Conservation (phyloP, 2,797 vertebrate genomes). For the Silurus lanzhouensis region DNA sequence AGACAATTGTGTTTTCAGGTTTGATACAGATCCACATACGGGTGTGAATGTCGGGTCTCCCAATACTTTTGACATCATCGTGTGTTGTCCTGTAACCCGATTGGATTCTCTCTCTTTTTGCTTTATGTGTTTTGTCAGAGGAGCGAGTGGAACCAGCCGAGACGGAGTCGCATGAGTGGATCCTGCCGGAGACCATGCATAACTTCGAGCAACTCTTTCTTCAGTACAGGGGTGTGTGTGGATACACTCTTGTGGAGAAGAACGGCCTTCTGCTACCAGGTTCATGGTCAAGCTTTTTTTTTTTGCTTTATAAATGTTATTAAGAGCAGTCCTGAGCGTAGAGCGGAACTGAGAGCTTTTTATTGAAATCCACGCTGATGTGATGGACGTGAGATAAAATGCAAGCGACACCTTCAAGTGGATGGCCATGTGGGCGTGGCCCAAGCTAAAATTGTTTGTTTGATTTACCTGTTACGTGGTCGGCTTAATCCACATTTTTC, state of each 20-base stretch:
- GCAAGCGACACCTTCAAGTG: background rate
- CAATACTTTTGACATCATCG: no score
- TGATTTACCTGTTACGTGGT: no score
- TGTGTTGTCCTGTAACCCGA: no score
- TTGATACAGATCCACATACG: no score
- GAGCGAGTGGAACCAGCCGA: constrained; percentile 70
- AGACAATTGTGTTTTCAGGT: no score
- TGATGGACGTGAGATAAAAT: background rate
- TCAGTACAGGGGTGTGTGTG: constrained; percentile 87
- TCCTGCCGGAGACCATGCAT: constrained; percentile 79
- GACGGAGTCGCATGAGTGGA: constrained; percentile 81
- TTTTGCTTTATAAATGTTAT: background rate
- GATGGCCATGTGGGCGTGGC: no score
- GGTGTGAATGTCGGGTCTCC: no score
- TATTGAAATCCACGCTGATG: background rate
- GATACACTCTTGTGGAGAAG: constrained; percentile 76
- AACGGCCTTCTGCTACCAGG: constrained; percentile 88
- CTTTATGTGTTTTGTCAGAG: constrained; percentile 64
- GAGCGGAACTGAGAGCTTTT: no score
- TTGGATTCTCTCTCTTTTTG: background rate
- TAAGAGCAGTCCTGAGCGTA: no score
- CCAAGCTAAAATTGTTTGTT: no score
- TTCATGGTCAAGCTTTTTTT: constrained; percentile 58
- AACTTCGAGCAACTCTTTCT: constrained; percentile 75
- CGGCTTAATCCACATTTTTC: no score